These are phyloP conservation scores for Anastrepha ludens DNA, from an alignment of 1,140 invertebrate species.

Conservation along the genomic window DNA sequence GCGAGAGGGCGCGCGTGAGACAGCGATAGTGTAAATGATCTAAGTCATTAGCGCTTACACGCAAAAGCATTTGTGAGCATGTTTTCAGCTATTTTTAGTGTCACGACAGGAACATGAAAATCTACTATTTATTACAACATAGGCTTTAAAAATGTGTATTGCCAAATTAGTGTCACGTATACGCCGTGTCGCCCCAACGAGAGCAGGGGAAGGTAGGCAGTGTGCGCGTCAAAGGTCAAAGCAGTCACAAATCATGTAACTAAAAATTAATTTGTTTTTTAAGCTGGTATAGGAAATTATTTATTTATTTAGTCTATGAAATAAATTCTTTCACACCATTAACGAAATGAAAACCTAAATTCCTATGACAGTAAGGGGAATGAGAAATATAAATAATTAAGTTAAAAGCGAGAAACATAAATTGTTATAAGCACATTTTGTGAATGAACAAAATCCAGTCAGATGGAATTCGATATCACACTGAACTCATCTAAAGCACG, in stretches of 20 bases:
- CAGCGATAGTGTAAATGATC: constrained; percentile 20
- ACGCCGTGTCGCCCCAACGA: not conserved
- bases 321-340: too few relatives aligned
- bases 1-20: not conserved
- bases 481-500: too few relatives aligned
- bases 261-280: too few relatives aligned
- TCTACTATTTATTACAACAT: not conserved
- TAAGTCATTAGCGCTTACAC: constrained; percentile 34
- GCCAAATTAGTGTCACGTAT: constrained; percentile 41
- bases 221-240: not conserved
- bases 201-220: not conserved
- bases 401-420: too few relatives aligned
- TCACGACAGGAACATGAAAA: not conserved
- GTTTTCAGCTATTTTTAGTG: not conserved
- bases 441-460: too few relatives aligned
- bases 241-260: not conserved
- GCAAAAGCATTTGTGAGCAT: not conserved
- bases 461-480: too few relatives aligned
- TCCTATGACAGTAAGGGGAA: too few relatives aligned
- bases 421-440: too few relatives aligned
- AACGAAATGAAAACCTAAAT: too few relatives aligned
- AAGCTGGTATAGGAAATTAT: too few relatives aligned
- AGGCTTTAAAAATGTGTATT: not conserved
- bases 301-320: too few relatives aligned
- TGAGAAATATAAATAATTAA: too few relatives aligned